phyloP scores from a whole-genome alignment of 2,113 vertebrate species.

The Menidia beryllina region DNA sequence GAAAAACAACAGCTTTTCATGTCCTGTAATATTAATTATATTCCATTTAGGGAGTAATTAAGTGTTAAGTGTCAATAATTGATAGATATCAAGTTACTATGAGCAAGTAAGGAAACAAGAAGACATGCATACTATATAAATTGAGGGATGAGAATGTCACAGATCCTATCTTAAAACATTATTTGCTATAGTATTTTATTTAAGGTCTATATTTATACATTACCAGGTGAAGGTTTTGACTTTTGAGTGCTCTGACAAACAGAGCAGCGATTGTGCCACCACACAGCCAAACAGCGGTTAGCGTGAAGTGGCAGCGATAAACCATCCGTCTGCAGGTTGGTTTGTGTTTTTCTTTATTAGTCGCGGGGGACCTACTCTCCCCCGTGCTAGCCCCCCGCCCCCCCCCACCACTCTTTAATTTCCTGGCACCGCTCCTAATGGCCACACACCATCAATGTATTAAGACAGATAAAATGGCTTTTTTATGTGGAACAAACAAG shows the following conservation, averaged over 20 bases:
- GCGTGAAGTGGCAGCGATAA: constrained; percentile 30
- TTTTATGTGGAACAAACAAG: constrained; percentile 59
- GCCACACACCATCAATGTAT: constrained; percentile 71
- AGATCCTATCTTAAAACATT: too few relatives aligned
- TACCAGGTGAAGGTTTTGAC: background rate
- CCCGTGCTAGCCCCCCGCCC: background rate
- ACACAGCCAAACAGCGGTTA: constrained; percentile 12
- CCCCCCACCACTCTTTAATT: too few relatives aligned
- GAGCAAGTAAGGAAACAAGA: too few relatives aligned
- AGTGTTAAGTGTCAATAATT: too few relatives aligned
- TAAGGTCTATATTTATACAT: too few relatives aligned
- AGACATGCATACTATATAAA: too few relatives aligned
- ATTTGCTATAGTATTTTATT: too few relatives aligned
- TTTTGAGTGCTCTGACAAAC: constrained; percentile 16
- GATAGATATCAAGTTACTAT: too few relatives aligned
- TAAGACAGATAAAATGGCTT: constrained; percentile 72
- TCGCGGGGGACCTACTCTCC: constrained; percentile 28
- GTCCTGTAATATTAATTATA: too few relatives aligned
- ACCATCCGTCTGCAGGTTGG: constrained; percentile 46
- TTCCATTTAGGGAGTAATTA: too few relatives aligned
- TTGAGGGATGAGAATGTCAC: too few relatives aligned
- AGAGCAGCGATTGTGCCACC: constrained; percentile 41
- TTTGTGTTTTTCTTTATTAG: constrained; percentile 66
- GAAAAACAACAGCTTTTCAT: too few relatives aligned
- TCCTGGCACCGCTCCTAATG: constrained; percentile 69